Evolutionary conservation across 35 echinoderm and acorn worm species (phyloP), one percentile per base, ranked within the genome.

Genomic region (Lytechinus variegatus): DNA sequence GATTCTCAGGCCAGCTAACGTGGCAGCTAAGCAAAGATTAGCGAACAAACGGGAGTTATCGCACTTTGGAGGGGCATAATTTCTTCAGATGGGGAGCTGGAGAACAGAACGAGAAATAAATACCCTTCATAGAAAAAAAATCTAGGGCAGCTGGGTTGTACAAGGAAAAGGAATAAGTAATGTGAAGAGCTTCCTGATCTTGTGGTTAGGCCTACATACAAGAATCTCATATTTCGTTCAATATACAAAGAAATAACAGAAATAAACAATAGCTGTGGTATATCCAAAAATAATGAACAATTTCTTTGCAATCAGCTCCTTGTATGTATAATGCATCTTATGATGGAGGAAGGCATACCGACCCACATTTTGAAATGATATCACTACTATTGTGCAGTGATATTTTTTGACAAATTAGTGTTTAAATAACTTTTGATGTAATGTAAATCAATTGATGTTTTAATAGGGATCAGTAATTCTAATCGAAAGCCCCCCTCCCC

Each of bases 21-120:
- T n/a, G 66, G 66, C 66, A 79, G 66, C 66, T 79, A 79, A 79
- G 66, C 66, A 79, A 79, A 79, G 66, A 79, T 79, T 16, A 79
- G 21, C 66, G n/a, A 24, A 24, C 16, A 79, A 24, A 79, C 19
- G 24, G 66, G 66, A 79, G 66, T 79, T 16, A 79, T 5, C 24
- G 66, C 66, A 79, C 66, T 79, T 79, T 79, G 16, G 16, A 79
- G 66, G 66, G 24, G 66, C 66, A 27, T 79, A 2, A 79, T 6
- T 79, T 79, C 66, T 24, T 79, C 7, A 79, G 66, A 24, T 79
- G 66, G 12, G n/a, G 66, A 79, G 16, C 66, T 6, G 66, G 66
- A 79, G 66, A 79, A 24, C n/a, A 79, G n/a, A 79, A 19, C 7
- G 14, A 79, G 14, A 79, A 79, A 79, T 79, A 1, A 79, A 79